These are phyloP conservation scores for Epizoanthus scotinus DNA, from an alignment of 92 coral and sea anemone species.

Conservation along the genomic window DNA sequence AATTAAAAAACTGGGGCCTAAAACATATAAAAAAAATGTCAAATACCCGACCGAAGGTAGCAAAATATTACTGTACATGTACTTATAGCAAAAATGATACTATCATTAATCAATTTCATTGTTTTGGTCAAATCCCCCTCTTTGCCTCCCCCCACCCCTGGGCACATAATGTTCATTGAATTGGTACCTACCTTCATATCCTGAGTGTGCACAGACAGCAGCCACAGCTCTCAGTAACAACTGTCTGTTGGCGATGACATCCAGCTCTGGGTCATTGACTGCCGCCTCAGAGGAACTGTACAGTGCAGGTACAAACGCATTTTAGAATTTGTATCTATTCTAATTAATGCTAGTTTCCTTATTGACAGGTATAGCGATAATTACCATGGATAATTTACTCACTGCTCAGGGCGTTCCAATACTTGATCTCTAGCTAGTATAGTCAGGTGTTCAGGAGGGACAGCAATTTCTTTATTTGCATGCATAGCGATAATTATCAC, in stretches of 20 bases:
- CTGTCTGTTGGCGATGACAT: constrained; percentile 78
- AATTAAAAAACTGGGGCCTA: no score
- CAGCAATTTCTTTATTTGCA: no score
- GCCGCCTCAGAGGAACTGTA: constrained; percentile 34
- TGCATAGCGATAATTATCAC: no score
- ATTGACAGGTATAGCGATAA: background rate
- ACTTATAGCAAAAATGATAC: no score
- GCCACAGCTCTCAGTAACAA: constrained; percentile 88
- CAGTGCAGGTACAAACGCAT: constrained; percentile 42
- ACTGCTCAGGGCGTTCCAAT: constrained; percentile 43
- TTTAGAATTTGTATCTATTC: background rate
- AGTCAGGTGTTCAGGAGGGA: constrained; percentile 24
- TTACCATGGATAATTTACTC: background rate
- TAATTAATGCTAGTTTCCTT: background rate
- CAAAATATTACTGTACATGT: no score
- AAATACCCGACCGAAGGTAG: no score
- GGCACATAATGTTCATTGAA: no score
- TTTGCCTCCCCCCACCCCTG: no score
- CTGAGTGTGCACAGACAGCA: constrained; percentile 85
- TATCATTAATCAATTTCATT: no score
- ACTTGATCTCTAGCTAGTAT: constrained; percentile 73
- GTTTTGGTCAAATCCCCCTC: no score
- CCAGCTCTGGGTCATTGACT: constrained; percentile 67
- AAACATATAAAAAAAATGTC: no score
- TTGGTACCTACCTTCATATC: constrained; percentile 84